phyloP scores from a whole-genome alignment of 2,113 vertebrate genomes.

The Percopsis transmontana region DNA sequence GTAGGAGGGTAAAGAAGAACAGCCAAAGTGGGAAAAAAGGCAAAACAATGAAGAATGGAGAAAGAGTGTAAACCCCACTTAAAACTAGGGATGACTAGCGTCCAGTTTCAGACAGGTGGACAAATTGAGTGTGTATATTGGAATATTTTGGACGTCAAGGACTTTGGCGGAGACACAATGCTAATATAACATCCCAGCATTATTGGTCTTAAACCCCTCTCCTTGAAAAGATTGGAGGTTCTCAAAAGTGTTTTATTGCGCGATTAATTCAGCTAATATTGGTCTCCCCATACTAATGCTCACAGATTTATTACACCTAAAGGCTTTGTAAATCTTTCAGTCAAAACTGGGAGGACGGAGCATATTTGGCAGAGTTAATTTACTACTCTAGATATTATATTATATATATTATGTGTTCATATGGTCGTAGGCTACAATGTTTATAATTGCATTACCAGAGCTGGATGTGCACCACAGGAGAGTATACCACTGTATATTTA shows the following conservation, averaged over 20 bases:
- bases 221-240: slow-evolving; percentile 23
- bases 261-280: slow-evolving; percentile 40
- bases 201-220: background rate
- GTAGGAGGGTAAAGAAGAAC: background rate
- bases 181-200: slow-evolving; percentile 18
- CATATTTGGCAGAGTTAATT: slow-evolving; percentile 13
- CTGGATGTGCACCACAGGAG: slow-evolving; percentile 12
- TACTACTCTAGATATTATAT: slow-evolving; percentile 6
- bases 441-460: slow-evolving; percentile 23
- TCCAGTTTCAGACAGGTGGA: slow-evolving; percentile 45
- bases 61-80: background rate
- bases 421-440: slow-evolving; percentile 12
- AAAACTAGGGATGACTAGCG: background rate
- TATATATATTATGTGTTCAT: slow-evolving; percentile 19
- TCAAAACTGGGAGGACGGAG: slow-evolving; percentile 15
- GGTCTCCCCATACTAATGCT: slow-evolving; percentile 18
- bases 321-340: slow-evolving; percentile 47
- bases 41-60: background rate
- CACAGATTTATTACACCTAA: slow-evolving; percentile 27
- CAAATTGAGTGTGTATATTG: background rate
- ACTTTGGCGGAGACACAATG: slow-evolving; percentile 23
- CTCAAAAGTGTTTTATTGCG: slow-evolving; percentile 38
- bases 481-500: slow-evolving; percentile 8
- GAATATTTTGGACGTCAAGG: slow-evolving; percentile 10
- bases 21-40: background rate